Conservation (phyloP, 2,797 vertebrate genomes). For the Periophthalmus magnuspinnatus region DNA sequence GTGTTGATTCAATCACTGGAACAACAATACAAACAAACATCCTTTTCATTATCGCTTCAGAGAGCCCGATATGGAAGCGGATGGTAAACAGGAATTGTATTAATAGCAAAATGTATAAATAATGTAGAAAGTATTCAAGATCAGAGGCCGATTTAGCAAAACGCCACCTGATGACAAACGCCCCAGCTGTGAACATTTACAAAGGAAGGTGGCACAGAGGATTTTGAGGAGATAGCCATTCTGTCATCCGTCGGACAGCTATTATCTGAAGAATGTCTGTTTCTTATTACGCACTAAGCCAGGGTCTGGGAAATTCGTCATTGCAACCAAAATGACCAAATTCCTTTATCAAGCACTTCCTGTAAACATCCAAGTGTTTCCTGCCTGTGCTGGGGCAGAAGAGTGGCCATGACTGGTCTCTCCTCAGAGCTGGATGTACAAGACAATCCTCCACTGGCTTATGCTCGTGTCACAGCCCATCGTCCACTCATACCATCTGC, state of each 20-base stretch:
- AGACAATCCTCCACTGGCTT: slow-evolving; percentile 48
- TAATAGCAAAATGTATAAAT: slow-evolving; percentile 67
- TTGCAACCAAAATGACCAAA: slow-evolving; percentile 48
- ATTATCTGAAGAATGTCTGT: slow-evolving; percentile 56
- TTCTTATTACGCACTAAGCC: slow-evolving; percentile 58
- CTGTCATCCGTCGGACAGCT: slow-evolving; percentile 39
- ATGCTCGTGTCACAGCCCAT: slow-evolving; percentile 42
- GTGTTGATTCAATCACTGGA: slow-evolving; percentile 53
- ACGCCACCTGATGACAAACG: slow-evolving; percentile 66
- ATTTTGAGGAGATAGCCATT: slow-evolving; percentile 24
- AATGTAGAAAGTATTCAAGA: slow-evolving; percentile 57
- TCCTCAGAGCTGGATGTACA: slow-evolving; percentile 35
- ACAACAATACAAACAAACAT: slow-evolving; percentile 77
- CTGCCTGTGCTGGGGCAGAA: slow-evolving; percentile 5
- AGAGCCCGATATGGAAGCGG: slow-evolving; percentile 63
- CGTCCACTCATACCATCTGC: slow-evolving; percentile 64
- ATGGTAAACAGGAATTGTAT: slow-evolving; percentile 77
- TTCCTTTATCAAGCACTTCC: slow-evolving; percentile 76
- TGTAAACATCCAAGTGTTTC: slow-evolving; percentile 80
- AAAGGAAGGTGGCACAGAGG: slow-evolving; percentile 32
- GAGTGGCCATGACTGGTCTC: slow-evolving; percentile 39
- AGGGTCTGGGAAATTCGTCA: slow-evolving; percentile 74
- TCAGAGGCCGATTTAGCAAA: slow-evolving; percentile 51
- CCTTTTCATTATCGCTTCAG: slow-evolving; percentile 66
- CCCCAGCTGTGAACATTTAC: slow-evolving; percentile 15